Conservation (phyloP, 2,113 vertebrate genomes). For the Rhodinocichla rosea region DNA sequence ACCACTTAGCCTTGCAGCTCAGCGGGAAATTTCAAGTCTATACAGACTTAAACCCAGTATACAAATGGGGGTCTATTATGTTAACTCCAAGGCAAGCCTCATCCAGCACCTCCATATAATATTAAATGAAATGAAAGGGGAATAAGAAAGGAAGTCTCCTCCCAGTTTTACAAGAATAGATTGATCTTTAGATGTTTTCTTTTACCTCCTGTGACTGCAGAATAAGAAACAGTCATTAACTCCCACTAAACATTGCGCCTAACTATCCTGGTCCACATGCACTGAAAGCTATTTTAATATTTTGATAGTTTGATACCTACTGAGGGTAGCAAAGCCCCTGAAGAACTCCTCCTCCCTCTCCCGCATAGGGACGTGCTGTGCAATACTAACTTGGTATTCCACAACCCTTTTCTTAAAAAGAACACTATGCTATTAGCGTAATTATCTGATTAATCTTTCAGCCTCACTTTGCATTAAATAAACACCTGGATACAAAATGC, state of each 20-base stretch:
- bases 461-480: constrained; percentile 1
- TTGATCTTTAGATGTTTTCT: neutral
- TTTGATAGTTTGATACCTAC: neutral
- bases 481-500: neutral
- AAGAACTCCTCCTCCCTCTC: neutral
- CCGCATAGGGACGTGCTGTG: neutral
- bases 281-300: neutral
- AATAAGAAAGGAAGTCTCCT: neutral
- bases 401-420: neutral
- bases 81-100: neutral
- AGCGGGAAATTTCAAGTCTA: neutral
- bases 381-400: neutral
- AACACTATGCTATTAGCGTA: neutral
- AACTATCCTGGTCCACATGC: neutral
- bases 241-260: neutral
- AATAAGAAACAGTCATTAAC: neutral
- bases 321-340: neutral
- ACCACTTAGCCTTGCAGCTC: neutral
- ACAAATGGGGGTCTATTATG: neutral
- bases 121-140: neutral
- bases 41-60: neutral
- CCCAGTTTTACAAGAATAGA: neutral
- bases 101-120: neutral
- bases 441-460: constrained; percentile 48
- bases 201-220: neutral